Percentiles rank a stretch among this genome's conserved stretches.
phyloP scores from a whole-genome alignment of 2,797 vertebrate genomes.

The Sebastes vulpes region DNA sequence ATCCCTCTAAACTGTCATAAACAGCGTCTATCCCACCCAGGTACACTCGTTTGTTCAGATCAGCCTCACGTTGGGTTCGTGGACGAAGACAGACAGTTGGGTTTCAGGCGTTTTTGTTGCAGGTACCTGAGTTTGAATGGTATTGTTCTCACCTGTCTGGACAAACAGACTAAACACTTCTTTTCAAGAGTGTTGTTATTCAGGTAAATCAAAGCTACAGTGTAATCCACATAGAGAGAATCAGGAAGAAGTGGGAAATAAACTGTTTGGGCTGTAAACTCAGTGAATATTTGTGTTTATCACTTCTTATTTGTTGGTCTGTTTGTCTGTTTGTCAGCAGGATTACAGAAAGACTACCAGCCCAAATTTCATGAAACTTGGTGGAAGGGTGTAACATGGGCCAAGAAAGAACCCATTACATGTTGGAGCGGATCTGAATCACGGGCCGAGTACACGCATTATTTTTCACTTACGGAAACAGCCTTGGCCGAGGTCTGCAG shows the following conservation, averaged over 20 bases:
- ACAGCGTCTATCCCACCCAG: slow-evolving; percentile 3
- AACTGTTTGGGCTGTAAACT: background rate
- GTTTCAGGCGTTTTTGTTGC: background rate
- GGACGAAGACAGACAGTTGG: background rate
- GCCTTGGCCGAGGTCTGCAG: background rate
- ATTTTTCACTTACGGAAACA: background rate
- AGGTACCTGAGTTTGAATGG: background rate
- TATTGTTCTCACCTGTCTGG: background rate
- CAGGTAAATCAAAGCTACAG: background rate
- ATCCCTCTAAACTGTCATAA: slow-evolving; percentile 6
- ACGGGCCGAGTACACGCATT: background rate
- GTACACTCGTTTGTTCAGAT: background rate
- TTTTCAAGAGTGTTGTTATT: background rate
- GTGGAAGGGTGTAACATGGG: background rate
- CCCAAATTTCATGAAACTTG: background rate
- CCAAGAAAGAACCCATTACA: background rate
- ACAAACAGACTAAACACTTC: background rate
- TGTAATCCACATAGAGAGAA: background rate
- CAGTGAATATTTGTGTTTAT: background rate
- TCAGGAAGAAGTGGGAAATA: background rate
- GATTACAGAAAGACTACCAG: background rate
- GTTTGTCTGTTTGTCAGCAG: background rate
- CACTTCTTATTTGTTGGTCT: background rate
- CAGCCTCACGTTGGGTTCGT: background rate
- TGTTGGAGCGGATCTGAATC: background rate